Evolutionary conservation across 2,797 vertebrate species (phyloP).

Genomic region (Sebastes alutus): DNA sequence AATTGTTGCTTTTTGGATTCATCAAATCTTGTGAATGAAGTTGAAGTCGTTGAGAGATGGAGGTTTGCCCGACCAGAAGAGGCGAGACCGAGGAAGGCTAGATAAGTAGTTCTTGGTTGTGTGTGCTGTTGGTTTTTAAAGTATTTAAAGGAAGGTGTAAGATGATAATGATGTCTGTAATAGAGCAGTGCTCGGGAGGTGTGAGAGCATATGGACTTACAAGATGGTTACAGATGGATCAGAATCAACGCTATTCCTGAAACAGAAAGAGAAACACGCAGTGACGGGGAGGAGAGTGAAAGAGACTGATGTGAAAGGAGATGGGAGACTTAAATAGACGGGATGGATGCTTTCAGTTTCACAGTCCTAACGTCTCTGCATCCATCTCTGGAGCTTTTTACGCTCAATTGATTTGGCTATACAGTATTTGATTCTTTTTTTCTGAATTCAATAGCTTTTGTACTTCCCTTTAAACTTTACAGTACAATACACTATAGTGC

Average conservation of each 20-base stretch:
- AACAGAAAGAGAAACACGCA: slow-evolving; percentile 49
- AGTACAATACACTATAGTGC: slow-evolving; percentile 98
- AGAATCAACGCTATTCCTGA: slow-evolving; percentile 66
- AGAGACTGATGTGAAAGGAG: slow-evolving; percentile 49
- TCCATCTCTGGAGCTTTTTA: slow-evolving; percentile 76
- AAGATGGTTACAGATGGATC: slow-evolving; percentile 85
- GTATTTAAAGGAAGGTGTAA: slow-evolving; percentile 19
- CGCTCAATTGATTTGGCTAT: slow-evolving; percentile 82
- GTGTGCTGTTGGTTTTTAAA: slow-evolving; percentile 28
- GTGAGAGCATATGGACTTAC: slow-evolving; percentile 80
- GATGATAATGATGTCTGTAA: slow-evolving; percentile 22
- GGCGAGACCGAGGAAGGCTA: slow-evolving; percentile 49
- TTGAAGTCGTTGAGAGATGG: slow-evolving; percentile 34
- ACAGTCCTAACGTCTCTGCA: slow-evolving; percentile 83
- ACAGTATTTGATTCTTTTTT: slow-evolving; percentile 78
- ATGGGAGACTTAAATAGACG: slow-evolving; percentile 50
- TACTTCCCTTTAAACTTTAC: slow-evolving; percentile 98
- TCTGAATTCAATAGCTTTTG: slow-evolving; percentile 83
- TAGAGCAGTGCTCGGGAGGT: slow-evolving; percentile 48
- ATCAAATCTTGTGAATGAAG: slow-evolving; percentile 34
- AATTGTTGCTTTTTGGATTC: slow-evolving; percentile 52
- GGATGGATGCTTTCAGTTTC: slow-evolving; percentile 79
- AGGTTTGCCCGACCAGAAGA: slow-evolving; percentile 41
- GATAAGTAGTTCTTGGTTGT: slow-evolving; percentile 34
- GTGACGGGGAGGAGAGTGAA: slow-evolving; percentile 21